phyloP scores from a whole-genome alignment of 2,113 vertebrate genomes.

The Aythya baeri region DNA sequence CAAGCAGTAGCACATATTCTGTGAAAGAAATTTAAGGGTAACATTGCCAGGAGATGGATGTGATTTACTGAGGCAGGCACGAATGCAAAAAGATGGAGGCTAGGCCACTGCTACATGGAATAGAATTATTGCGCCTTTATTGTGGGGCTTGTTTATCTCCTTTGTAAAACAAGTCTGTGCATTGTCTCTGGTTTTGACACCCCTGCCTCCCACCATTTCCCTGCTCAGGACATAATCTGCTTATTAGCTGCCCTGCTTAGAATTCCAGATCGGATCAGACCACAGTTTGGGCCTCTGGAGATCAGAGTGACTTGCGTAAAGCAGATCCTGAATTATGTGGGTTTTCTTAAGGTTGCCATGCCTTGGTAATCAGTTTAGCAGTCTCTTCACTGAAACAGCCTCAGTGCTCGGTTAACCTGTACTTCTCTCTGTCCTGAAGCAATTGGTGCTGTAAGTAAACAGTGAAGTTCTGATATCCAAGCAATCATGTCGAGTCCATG shows the following conservation, averaged over 20 bases:
- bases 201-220: background rate
- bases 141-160: background rate
- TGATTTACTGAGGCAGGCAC: background rate
- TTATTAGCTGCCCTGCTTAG: constrained; percentile 40
- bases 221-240: constrained; percentile 35
- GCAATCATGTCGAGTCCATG: background rate
- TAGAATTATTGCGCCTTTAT: background rate
- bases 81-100: background rate
- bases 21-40: background rate
- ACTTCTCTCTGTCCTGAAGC: background rate
- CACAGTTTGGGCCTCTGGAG: background rate
- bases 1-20: background rate
- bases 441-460: background rate
- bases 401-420: background rate
- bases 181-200: background rate
- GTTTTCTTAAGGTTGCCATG: background rate
- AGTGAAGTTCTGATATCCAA: background rate
- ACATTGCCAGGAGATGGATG: background rate
- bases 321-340: background rate
- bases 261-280: constrained; percentile 53
- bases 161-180: constrained; percentile 1
- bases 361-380: background rate
- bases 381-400: background rate
- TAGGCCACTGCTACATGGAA: background rate
- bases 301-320: background rate